Base-by-base conservation (phyloP, 2,888 invertebrate species). In the Pandemis heparana region DNA sequence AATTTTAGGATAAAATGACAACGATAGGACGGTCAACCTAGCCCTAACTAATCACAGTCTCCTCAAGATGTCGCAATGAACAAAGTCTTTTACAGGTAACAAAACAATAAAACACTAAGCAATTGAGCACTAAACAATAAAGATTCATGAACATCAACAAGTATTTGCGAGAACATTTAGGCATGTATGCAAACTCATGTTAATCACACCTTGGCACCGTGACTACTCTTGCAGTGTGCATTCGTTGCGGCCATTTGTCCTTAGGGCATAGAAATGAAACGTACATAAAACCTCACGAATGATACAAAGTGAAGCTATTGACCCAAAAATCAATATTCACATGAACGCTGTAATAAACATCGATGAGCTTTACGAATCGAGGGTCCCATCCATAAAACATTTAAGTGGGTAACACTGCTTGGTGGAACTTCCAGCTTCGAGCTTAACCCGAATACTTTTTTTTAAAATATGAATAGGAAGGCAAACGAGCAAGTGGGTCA, bases 291-390 rank as follows among this genome's bases (percentile, higher is more conserved):
- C 75, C 81, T 82, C 83, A 82, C 83, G 84, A 85, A 83, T 82
- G 79, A 83, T 83, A 87, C 86, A 88, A 87, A 84, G 85, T 87
- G 86, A 88, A 88, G 89, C 84, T 87, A 87, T 89, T 93, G 91
- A 92, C 93, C 92, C 83, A 92, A 90, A 94, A 92, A 92, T 92
- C 89, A 92, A 89, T 92, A 93, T 93, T 92, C 92, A 91, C 88
- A 86, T 83, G 85, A 85, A 78, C 80, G 82, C 82, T 85, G 89
- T 84, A 89, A 91, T 91, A 92, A 92, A 92, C 85, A 76, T 81
- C 84, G 88, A 91, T 89, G 88, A 85, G 90, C 88, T 89, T 89
- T 84, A 87, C 89, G 83, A 92, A 92, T 91, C 85, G 91, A 91
- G 90, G 89, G 90, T 83, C 85, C 85, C 85, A 89, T 90, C 85